Evolutionary conservation across 2,797 vertebrate genomes (phyloP).

Genomic region (Lepus oiostolus): DNA sequence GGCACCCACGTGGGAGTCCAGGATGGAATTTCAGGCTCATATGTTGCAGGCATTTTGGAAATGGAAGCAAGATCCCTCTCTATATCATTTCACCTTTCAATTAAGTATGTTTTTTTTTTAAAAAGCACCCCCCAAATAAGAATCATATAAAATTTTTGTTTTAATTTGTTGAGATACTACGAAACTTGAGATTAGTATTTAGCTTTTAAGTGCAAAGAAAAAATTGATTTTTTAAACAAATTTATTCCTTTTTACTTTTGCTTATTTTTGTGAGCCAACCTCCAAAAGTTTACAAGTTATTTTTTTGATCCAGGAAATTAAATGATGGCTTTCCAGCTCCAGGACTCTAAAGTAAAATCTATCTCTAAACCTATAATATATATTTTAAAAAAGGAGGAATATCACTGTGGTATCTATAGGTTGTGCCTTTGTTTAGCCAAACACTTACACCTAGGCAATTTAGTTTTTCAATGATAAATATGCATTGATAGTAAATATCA

Average conservation of each 20-base stretch:
- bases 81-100: too few relatives aligned
- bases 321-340: neutral
- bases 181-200: neutral
- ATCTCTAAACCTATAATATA: neutral
- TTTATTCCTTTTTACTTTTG: neutral
- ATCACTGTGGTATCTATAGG: neutral
- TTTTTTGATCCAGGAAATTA: conserved; percentile 5
- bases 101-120: too few relatives aligned
- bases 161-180: neutral
- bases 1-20: too few relatives aligned
- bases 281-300: neutral
- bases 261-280: neutral
- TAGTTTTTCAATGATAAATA: conserved; percentile 33
- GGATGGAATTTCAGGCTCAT: too few relatives aligned
- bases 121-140: too few relatives aligned
- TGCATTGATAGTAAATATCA: neutral
- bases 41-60: too few relatives aligned
- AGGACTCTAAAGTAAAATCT: neutral
- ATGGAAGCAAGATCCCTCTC: too few relatives aligned
- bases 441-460: conserved; percentile 25
- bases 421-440: conserved; percentile 22
- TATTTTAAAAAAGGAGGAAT: neutral
- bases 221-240: neutral
- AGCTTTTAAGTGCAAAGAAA: neutral
- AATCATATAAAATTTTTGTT: neutral